Evolutionary conservation across 2,113 vertebrate species (phyloP).

Genomic region (Carassius gibelio): DNA sequence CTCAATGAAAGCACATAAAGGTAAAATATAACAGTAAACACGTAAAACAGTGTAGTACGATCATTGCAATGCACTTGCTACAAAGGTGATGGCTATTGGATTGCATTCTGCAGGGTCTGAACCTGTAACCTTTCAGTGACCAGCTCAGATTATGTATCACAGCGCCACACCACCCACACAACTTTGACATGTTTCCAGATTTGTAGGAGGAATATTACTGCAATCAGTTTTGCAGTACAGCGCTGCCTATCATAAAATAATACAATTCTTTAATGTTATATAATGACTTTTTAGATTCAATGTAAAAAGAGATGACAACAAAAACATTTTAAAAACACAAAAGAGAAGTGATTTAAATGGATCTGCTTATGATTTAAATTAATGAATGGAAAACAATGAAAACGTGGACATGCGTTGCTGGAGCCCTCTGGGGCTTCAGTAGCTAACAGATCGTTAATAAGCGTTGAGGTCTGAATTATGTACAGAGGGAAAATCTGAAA

Average conservation of each 20-base stretch:
- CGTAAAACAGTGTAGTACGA: background rate
- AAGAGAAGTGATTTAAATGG: background rate
- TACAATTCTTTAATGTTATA: background rate
- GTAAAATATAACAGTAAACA: too few relatives aligned
- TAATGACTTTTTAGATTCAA: background rate
- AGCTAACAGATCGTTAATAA: background rate
- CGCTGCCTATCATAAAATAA: background rate
- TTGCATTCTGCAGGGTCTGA: background rate
- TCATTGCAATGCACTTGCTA: background rate
- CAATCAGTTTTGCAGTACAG: background rate
- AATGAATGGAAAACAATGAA: background rate
- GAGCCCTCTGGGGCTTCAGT: background rate
- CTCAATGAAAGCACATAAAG: background rate
- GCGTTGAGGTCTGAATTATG: background rate
- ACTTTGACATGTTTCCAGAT: background rate
- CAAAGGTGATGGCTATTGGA: background rate
- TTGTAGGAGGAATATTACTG: background rate
- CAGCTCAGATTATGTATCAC: background rate
- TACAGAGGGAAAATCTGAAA: background rate
- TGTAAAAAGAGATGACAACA: background rate
- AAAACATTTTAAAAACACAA: background rate
- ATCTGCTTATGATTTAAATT: background rate
- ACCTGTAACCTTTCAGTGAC: constrained; percentile 2
- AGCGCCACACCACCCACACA: constrained; percentile 16
- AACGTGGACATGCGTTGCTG: background rate